These are phyloP conservation scores for Phalacrocorax brasilianus DNA, from an alignment of 2,113 vertebrate genomes.

Conservation along the genomic window DNA sequence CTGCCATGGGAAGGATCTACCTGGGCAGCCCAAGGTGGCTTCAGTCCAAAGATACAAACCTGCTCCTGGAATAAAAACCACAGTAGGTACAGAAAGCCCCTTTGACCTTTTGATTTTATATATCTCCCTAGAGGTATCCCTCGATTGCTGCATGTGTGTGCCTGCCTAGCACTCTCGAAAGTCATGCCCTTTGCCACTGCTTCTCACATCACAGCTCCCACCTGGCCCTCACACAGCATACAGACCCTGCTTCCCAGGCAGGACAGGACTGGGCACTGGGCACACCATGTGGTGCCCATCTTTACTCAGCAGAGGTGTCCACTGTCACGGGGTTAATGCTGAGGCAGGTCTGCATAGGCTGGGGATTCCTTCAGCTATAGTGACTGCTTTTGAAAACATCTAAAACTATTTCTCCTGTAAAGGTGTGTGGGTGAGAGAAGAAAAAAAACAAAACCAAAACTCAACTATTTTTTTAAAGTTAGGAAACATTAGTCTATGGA, in stretches of 20 bases:
- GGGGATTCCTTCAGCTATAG: neutral
- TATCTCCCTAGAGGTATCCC: neutral
- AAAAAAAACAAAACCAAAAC: neutral
- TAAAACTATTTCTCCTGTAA: neutral
- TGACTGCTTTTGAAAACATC: neutral
- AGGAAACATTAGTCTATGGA: neutral
- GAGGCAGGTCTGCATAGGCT: neutral
- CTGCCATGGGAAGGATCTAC: neutral
- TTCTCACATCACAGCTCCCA: neutral
- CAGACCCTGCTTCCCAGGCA: neutral
- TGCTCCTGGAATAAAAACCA: neutral
- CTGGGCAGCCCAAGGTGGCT: neutral
- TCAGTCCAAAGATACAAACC: neutral
- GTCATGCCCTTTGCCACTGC: neutral
- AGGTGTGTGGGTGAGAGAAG: neutral
- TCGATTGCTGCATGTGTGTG: fast-evolving
- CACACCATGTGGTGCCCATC: neutral
- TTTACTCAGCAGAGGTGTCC: neutral
- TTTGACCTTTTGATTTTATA: neutral
- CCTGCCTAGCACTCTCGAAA: neutral
- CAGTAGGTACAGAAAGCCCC: neutral
- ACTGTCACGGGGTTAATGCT: neutral
- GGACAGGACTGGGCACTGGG: neutral
- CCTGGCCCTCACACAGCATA: fast-evolving
- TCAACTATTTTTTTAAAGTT: neutral